Conservation (phyloP, 1,140 invertebrate genomes). For the Lepidurus apus region DNA sequence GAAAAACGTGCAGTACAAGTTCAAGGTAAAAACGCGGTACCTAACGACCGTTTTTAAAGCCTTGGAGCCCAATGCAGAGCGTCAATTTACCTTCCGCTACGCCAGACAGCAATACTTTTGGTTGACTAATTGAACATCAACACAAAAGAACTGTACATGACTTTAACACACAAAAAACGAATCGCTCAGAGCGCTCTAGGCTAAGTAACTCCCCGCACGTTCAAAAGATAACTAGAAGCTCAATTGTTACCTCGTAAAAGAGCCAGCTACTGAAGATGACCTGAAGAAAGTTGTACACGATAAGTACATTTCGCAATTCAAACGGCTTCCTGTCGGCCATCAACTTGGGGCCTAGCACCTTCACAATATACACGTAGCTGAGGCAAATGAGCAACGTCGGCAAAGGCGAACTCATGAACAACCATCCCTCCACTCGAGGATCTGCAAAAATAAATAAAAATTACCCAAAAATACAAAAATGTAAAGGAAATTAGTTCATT, state of each 20-base stretch:
- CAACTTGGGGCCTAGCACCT: conserved; percentile 66
- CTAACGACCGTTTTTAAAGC: background rate
- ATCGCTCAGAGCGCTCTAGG: no score
- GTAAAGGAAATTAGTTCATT: background rate
- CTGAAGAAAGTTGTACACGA: conserved; percentile 75
- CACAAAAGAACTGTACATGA: no score
- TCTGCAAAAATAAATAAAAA: conserved; percentile 53
- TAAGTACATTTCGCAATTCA: conserved; percentile 65
- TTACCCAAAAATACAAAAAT: background rate
- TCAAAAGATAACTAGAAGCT: conserved; percentile 29
- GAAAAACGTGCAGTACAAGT: conserved; percentile 15
- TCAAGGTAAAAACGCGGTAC: conserved; percentile 31
- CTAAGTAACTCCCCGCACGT: no score
- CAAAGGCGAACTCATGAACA: conserved; percentile 67
- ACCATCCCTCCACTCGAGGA: conserved; percentile 76
- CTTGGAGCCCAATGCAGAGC: no score
- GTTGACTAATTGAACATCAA: no score
- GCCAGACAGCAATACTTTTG: no score
- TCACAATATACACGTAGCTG: conserved; percentile 64
- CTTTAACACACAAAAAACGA: no score
- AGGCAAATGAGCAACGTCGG: conserved; percentile 63
- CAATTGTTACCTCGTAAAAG: conserved; percentile 56
- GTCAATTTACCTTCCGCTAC: no score
- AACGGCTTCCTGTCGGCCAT: conserved; percentile 76
- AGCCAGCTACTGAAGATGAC: conserved; percentile 67